These are phyloP conservation scores for Nycticebus coucang DNA, from an alignment of 2,113 vertebrate species.

Conservation along the genomic window DNA sequence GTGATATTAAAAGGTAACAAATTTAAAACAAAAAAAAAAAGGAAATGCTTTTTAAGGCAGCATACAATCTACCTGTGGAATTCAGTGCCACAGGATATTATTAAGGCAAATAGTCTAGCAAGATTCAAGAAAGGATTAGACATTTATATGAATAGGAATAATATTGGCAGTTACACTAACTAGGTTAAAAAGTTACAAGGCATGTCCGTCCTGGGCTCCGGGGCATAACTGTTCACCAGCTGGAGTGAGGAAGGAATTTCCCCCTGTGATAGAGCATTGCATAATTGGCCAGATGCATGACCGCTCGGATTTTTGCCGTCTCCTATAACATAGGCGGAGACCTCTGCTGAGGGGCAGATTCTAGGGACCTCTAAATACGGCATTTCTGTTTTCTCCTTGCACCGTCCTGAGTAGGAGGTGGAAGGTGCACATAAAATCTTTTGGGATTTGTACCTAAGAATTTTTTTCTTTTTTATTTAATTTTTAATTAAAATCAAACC, in stretches of 20 bases:
- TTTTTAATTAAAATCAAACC: too few relatives aligned
- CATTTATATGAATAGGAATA: conserved; percentile 63
- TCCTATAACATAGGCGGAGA: conserved; percentile 25
- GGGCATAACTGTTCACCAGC: conserved; percentile 73
- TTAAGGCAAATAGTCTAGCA: conserved; percentile 61
- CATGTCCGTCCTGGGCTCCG: conserved; percentile 63
- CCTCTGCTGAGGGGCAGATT: neutral
- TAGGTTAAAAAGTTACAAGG: conserved; percentile 80
- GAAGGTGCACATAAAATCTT: neutral
- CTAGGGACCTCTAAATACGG: neutral
- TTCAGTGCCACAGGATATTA: conserved; percentile 59
- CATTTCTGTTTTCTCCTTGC: neutral
- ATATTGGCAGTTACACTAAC: conserved; percentile 74
- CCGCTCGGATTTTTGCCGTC: neutral
- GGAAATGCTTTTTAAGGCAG: conserved; percentile 64
- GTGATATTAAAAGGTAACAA: conserved; percentile 66
- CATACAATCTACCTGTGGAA: conserved; percentile 41
- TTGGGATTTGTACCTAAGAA: neutral
- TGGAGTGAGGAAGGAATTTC: conserved; percentile 67
- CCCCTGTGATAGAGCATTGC: neutral
- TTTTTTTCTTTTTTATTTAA: neutral
- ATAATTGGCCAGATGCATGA: conserved; percentile 61
- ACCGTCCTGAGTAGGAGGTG: neutral
- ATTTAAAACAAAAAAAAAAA: conserved; percentile 63
- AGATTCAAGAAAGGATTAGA: conserved; percentile 74